Evolutionary conservation across 2,888 invertebrate genomes (phyloP).

Genomic region (Trisateles emortualis): DNA sequence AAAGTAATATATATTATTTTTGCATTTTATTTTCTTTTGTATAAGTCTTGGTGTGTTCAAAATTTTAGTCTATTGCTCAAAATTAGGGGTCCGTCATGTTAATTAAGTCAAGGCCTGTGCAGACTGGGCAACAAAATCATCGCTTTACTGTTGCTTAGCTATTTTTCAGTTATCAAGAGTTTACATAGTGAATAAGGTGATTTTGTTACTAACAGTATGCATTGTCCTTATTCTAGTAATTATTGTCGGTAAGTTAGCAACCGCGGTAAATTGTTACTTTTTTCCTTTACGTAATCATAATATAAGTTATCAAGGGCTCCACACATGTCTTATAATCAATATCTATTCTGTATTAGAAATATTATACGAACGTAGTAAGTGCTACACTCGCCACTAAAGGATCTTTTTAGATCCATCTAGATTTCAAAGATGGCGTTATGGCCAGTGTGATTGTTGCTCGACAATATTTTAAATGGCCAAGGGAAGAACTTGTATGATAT

Average conservation of each 20-base stretch:
- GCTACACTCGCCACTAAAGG: no score
- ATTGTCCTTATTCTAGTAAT: slow-evolving; percentile 19
- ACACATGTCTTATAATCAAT: no score
- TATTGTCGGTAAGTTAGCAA: slow-evolving; percentile 45
- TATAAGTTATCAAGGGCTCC: no score
- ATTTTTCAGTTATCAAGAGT: slow-evolving; percentile 3
- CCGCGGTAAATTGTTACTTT: not conserved
- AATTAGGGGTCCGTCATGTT: slow-evolving; percentile 32
- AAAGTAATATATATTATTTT: slow-evolving; percentile 24
- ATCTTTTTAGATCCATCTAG: no score
- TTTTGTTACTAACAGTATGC: slow-evolving; percentile 17
- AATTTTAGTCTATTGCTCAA: slow-evolving; percentile 49
- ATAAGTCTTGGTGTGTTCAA: slow-evolving; percentile 46
- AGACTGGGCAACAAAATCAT: slow-evolving; percentile 17
- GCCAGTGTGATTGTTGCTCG: no score
- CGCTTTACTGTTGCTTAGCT: slow-evolving; percentile 6
- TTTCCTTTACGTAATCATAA: not conserved
- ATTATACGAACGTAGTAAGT: no score
- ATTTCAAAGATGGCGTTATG: no score
- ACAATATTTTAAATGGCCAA: no score
- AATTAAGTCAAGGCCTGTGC: slow-evolving; percentile 25
- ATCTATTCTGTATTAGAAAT: no score
- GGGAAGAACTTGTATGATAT: no score
- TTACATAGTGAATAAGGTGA: slow-evolving; percentile 9
- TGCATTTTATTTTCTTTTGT: slow-evolving; percentile 33